Evolutionary conservation across 2,113 vertebrate species (phyloP), one percentile per base, ranked within the genome.

Genomic region (Bubo bubo): DNA sequence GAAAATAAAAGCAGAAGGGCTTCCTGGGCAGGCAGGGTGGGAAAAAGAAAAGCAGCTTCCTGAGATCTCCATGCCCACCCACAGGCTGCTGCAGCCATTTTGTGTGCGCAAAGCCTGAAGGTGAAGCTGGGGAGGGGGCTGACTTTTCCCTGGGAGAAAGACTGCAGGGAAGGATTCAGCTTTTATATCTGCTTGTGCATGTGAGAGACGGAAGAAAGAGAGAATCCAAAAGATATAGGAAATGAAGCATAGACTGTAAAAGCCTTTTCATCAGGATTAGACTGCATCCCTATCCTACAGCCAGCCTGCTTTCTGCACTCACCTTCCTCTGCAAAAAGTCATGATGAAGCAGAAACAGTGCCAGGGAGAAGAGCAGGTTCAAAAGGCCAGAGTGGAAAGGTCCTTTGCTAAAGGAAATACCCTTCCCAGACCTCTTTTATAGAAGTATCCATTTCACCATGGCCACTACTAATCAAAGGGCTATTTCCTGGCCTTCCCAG

Each of bases 11-110:
- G 96, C 93, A 96, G 95, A 96, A 93, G 74, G 82, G 64, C 77
- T 96, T 97, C 93, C 96, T 95, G 88, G 96, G 90, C 95, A 96
- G 96, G 96, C 95, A 91, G 96, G 88, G 96, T 94, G 97, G 95
- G 93, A 96, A 95, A 95, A 90, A 97, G 96, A 93, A 96, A 94
- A 95, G 84, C 93, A 30, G 87, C 84, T 95, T 95, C 94, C 91
- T 80, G 96, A 86, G 91, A 89, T 85, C 88, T 94, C 90, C 95
- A 89, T 96, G 97, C 96, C 95, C 97, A 97, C 95, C 97, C 97
- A 98, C 94, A 96, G 94, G 96, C 92, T 97, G 95, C 93, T 79
- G 97, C 98, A 93, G 97, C 98, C 97, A 97, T 98, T 97, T 98
- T 98, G 96, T 97, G 91, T 56, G 90, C 3, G 75, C 92, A 80